phyloP scores from a whole-genome alignment of 2,888 invertebrate species.

The Coleophora deauratella region DNA sequence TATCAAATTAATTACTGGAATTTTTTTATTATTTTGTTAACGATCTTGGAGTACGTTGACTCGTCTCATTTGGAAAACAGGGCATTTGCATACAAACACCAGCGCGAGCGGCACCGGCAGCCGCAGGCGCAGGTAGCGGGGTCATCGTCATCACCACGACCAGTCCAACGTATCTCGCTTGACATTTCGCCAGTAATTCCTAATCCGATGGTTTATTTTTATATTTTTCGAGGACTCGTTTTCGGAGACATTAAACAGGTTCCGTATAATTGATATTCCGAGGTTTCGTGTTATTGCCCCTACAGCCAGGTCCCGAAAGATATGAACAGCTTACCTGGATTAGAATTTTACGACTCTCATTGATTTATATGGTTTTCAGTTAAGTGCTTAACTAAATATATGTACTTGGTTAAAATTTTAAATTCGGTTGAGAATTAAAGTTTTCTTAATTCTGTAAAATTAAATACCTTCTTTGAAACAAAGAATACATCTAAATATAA shows the following conservation, averaged over 20 bases:
- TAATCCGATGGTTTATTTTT: constrained; percentile 34
- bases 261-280: constrained; percentile 12
- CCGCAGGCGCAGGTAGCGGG: constrained; percentile 39
- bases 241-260: constrained; percentile 2
- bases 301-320: constrained; percentile 3
- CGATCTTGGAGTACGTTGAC: constrained; percentile 53
- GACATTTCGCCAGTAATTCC: constrained; percentile 58
- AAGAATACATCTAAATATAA: too few relatives aligned
- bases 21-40: constrained; percentile 45
- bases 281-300: constrained; percentile 23
- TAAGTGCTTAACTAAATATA: too few relatives aligned
- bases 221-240: constrained; percentile 17
- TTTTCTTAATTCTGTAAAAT: too few relatives aligned
- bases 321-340: too few relatives aligned
- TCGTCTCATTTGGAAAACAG: constrained; percentile 47
- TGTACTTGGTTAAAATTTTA: too few relatives aligned
- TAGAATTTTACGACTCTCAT: too few relatives aligned
- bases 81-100: constrained; percentile 60
- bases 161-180: constrained; percentile 50
- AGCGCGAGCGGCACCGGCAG: constrained; percentile 62
- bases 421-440: too few relatives aligned
- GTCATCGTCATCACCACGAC: constrained; percentile 63
- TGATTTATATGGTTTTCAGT: too few relatives aligned
- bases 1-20: too few relatives aligned
- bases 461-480: too few relatives aligned